Evolutionary conservation across 2,797 vertebrate genomes (phyloP).

Genomic region (Falco novaeseelandiae): DNA sequence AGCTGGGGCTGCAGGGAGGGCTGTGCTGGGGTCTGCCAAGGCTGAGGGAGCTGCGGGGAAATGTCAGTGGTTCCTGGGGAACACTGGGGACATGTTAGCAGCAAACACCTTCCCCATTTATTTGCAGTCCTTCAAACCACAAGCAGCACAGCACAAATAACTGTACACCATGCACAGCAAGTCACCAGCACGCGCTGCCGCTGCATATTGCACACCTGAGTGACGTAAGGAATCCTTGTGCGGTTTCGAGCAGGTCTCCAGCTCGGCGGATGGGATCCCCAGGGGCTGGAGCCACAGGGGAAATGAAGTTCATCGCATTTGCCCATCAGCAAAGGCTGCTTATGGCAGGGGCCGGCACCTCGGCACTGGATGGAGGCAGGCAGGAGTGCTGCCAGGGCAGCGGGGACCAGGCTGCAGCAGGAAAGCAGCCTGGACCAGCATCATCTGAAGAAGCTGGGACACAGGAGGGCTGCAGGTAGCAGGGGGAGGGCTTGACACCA

Average conservation of each 20-base stretch:
- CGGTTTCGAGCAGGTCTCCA: not conserved
- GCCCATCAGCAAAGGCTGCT: not conserved
- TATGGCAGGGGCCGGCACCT: not conserved
- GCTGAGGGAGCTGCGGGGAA: not conserved
- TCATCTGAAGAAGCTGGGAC: not conserved
- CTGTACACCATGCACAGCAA: not conserved
- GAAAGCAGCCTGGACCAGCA: not conserved
- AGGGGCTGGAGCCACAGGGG: not conserved
- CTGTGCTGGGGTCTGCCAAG: not conserved
- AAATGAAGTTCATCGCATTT: fast-evolving
- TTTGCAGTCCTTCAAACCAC: not conserved
- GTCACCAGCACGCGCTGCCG: not conserved
- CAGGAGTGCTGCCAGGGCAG: fast-evolving
- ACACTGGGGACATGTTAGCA: not conserved
- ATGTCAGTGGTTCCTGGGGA: not conserved
- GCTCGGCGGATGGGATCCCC: not conserved
- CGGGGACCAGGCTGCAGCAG: not conserved
- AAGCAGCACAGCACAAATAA: not conserved
- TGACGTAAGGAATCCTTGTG: fast-evolving
- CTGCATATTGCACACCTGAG: fast-evolving
- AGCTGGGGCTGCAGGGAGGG: not conserved
- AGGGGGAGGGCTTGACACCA: not conserved
- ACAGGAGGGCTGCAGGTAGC: not conserved
- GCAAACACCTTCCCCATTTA: not conserved
- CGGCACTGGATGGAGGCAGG: not conserved